Base-by-base conservation (phyloP, 2,888 invertebrate species). In the Ligdia adustata region DNA sequence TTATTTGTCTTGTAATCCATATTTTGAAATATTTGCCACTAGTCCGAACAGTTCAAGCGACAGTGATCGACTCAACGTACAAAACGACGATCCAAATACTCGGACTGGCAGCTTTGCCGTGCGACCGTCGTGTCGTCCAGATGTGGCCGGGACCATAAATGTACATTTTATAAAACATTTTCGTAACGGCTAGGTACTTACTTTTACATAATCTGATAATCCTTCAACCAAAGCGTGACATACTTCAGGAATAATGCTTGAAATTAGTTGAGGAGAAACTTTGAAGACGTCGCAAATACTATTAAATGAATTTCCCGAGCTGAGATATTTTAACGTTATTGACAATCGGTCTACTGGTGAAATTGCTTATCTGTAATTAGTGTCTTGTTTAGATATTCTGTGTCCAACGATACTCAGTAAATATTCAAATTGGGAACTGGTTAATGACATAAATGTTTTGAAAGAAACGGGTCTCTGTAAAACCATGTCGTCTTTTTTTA, bases 261-360 rank as follows among this genome's bases (percentile, higher is more conserved):
- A 44, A 44, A 50, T 50, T 14, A 35, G 26, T 50, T 50, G 44
- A 35, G 44, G 44, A 44, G 49, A 50, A 37, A 50, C 44, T 40
- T 44, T 50, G 28, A 50, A 50, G 15, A 35, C 18, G 44, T 44
- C 39, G 11, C 35, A 27, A 2, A 49, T 31, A 20, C 49, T 44
- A 26, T 7, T 34, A 18, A 44, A 49, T 7, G 29, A 43, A 34
- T 50, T 15, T 34, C 44, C 50, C 9, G 40, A 12, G 15, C 12
- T 40, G 12, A 50, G 40, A 26, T 44, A 44, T 44, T 31, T 40
- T 35, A 50, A 40, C 14, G 44, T 44, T 37, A 39, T 33, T 38
- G 43, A 33, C 16, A 43, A 43, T 43, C 49, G 35, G 5, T 43
- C 43, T n/a, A 16, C 28, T 29, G 43, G 34, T 34, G 43, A 34